phyloP scores from a whole-genome alignment of 2,113 vertebrate species.

The Emydura subglobosa region DNA sequence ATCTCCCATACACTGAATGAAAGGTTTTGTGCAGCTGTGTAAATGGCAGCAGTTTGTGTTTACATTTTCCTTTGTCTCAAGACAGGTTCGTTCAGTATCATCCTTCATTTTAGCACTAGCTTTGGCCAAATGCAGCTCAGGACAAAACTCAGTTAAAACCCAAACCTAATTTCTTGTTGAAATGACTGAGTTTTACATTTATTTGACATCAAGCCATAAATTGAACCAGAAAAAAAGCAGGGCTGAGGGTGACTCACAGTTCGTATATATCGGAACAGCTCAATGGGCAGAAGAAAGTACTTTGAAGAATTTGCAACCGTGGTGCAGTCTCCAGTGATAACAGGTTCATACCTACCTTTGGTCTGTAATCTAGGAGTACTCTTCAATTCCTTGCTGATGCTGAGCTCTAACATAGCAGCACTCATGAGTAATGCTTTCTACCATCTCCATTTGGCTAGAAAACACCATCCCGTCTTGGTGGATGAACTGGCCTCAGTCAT shows the following conservation, averaged over 20 bases:
- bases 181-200: background rate
- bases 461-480: background rate
- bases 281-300: background rate
- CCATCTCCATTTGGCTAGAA: background rate
- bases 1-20: background rate
- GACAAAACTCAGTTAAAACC: background rate
- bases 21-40: background rate
- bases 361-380: background rate
- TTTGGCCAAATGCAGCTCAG: background rate
- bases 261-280: background rate
- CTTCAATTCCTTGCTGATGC: background rate
- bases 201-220: background rate
- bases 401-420: too few species aligned
- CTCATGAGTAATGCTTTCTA: background rate
- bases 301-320: background rate
- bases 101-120: background rate
- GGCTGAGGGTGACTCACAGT: background rate
- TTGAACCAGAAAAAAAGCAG: background rate
- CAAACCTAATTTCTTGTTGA: background rate
- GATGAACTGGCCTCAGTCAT: background rate
- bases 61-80: background rate
- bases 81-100: background rate
- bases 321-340: background rate
- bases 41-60: background rate
- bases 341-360: background rate